Percentiles rank a stretch among this genome's conserved stretches.
These are phyloP conservation scores for Cataglyphis altisquamis DNA, from an alignment of 2,888 invertebrate species.

Conservation along the genomic window DNA sequence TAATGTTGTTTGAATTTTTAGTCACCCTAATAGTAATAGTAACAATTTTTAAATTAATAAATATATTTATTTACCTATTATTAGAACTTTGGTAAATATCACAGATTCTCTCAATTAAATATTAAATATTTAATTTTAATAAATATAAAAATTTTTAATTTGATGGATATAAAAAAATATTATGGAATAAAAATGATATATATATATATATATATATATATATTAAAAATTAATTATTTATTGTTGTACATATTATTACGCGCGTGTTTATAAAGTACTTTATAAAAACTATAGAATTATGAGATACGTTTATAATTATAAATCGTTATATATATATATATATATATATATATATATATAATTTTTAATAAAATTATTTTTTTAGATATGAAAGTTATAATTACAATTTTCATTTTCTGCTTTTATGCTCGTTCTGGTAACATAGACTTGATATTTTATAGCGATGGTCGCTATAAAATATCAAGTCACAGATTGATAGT, in stretches of 20 bases:
- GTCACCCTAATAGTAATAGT: neutral
- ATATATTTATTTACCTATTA: constrained; percentile 21
- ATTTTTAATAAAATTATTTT: neutral
- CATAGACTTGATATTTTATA: too few species aligned
- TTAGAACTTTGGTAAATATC: neutral
- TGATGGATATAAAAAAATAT: neutral
- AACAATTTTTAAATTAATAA: neutral
- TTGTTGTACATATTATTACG: too few species aligned
- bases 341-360: neutral
- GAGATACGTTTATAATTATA: too few species aligned
- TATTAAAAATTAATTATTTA: too few species aligned
- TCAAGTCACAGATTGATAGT: constrained; percentile 25
- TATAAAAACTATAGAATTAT: too few species aligned
- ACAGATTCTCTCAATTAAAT: neutral
- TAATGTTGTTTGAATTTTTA: neutral
- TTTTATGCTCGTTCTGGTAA: neutral
- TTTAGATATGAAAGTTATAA: neutral
- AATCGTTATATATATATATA: too few species aligned
- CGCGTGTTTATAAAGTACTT: too few species aligned
- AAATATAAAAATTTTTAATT: neutral
- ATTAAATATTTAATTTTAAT: constrained; percentile 31
- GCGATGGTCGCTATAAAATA: neutral
- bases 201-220: too few species aligned
- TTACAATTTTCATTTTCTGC: neutral
- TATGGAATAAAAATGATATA: neutral